Evolutionary conservation across 2,113 vertebrate species (phyloP).

Genomic region (Malurus elegans): DNA sequence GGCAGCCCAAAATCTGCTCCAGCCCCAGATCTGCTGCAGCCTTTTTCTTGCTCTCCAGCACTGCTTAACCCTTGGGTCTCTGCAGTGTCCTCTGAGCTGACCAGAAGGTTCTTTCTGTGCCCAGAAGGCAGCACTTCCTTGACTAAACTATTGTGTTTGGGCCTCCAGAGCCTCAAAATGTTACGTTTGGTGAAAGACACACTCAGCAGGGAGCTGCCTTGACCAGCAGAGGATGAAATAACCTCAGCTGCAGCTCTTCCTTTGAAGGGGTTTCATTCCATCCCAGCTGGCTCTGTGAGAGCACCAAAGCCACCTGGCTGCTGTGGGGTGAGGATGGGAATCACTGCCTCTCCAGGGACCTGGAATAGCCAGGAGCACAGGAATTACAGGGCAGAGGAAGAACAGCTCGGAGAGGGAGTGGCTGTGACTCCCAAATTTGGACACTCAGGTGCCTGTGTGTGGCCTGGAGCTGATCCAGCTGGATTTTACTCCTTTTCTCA

Average conservation of each 20-base stretch:
- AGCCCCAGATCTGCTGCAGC: not conserved
- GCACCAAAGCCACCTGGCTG: not conserved
- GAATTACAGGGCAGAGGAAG: not conserved
- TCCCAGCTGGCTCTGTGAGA: not conserved
- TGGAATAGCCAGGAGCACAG: not conserved
- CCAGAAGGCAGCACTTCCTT: not conserved
- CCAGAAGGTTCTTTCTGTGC: not conserved
- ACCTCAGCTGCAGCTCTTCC: not conserved
- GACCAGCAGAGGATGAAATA: not conserved
- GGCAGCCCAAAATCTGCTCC: not conserved
- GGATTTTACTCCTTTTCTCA: not conserved
- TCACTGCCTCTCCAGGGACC: not conserved
- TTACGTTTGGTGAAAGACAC: not conserved
- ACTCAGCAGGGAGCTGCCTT: not conserved
- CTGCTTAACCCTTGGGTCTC: not conserved
- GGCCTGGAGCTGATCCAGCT: not conserved
- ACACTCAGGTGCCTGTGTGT: too few species aligned
- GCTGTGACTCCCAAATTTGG: rapidly evolving
- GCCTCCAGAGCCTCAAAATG: not conserved
- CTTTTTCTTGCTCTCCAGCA: not conserved
- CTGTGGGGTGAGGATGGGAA: not conserved
- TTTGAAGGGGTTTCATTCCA: not conserved
- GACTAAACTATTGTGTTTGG: not conserved
- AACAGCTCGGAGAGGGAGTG: rapidly evolving
- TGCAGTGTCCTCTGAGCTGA: not conserved